Evolutionary conservation across 1,140 invertebrate species (phyloP).

Genomic region (Globodera ellingtonae): DNA sequence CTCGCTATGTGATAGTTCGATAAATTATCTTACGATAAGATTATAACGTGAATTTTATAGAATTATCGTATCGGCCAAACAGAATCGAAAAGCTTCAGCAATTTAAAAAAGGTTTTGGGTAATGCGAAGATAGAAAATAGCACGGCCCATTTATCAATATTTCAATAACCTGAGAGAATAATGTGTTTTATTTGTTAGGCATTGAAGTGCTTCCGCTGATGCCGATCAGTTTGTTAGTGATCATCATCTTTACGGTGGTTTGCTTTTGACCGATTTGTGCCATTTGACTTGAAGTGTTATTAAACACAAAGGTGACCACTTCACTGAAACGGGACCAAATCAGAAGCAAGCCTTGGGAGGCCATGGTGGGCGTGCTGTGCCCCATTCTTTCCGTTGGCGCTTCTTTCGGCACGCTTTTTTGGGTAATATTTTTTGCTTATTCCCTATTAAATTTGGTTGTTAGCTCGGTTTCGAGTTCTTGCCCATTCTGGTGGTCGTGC

Average conservation of each 20-base stretch:
- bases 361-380: conserved; percentile 60
- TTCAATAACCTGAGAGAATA: not conserved
- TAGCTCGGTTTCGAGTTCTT: conserved; percentile 62
- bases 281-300: not conserved
- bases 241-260: conserved; percentile 58
- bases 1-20: no score
- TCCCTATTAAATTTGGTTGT: not conserved
- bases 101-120: no score
- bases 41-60: no score
- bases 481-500: conserved; percentile 62
- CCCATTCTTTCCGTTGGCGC: conserved; percentile 57
- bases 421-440: conserved; percentile 43
- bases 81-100: no score
- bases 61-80: no score
- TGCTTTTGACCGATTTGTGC: conserved; percentile 17
- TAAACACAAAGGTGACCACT: conserved; percentile 48
- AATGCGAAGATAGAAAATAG: no score
- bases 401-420: conserved; percentile 60
- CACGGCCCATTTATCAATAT: no score
- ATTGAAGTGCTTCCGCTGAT: conserved; percentile 59
- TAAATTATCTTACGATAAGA: no score
- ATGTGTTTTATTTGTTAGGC: conserved; percentile 45
- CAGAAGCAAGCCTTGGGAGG: conserved; percentile 61
- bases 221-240: conserved; percentile 51
- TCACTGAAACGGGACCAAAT: conserved; percentile 62